These are phyloP conservation scores for Eumaeus atala DNA, from an alignment of 1,140 invertebrate species.

Conservation along the genomic window DNA sequence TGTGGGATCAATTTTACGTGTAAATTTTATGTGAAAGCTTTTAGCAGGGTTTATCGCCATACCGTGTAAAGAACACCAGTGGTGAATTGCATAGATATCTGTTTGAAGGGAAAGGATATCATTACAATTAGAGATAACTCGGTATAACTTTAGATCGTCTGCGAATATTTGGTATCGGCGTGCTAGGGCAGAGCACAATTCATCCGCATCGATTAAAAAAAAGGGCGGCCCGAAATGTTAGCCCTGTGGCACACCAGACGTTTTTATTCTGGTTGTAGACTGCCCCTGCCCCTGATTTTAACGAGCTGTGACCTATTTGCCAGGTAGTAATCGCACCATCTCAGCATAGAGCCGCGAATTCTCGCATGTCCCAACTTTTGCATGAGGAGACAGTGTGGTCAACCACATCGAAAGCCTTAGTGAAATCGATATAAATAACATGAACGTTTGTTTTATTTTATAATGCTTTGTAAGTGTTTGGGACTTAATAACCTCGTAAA, in stretches of 20 bases:
- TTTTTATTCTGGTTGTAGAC: no score
- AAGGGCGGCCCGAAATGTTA: no score
- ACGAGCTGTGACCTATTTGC: background rate
- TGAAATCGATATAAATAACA: no score
- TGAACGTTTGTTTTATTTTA: background rate
- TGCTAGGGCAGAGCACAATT: no score
- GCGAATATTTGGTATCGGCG: no score
- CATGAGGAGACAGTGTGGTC: background rate
- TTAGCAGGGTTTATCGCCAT: conserved; percentile 18
- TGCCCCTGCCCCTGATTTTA: background rate
- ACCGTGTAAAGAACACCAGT: no score
- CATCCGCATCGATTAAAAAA: no score
- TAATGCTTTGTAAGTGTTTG: background rate
- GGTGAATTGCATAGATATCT: no score
- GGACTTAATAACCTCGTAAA: conserved; percentile 4
- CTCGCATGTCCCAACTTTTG: background rate
- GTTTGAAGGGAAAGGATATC: no score
- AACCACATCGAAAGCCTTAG: background rate
- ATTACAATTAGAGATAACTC: no score
- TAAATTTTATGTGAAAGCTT: conserved; percentile 6
- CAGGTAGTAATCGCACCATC: background rate
- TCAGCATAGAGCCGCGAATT: background rate
- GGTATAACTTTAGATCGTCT: no score
- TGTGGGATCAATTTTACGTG: background rate
- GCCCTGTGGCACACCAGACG: background rate